phyloP scores from a whole-genome alignment of 2,888 invertebrate genomes.

The Hermodice carunculata region DNA sequence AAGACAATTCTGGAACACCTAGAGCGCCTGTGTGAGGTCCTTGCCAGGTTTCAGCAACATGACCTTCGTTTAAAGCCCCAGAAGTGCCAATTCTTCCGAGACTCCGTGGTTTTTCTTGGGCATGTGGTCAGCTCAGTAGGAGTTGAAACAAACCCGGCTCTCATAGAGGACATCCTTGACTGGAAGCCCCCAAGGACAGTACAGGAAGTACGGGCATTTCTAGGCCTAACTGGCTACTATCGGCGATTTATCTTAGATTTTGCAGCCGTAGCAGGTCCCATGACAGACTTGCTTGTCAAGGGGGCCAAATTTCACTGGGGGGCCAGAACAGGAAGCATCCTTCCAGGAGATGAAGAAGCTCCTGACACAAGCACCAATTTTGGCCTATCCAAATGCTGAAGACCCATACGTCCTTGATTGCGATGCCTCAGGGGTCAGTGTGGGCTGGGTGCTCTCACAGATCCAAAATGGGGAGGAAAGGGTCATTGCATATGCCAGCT shows the following conservation, averaged over 20 bases:
- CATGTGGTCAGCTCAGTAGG: too few species aligned
- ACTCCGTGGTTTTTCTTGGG: too few species aligned
- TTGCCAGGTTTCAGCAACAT: too few species aligned
- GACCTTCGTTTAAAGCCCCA: too few species aligned
- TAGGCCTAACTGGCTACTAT: conserved; percentile 14
- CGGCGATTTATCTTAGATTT: conserved; percentile 1
- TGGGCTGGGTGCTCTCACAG: conserved; percentile 11
- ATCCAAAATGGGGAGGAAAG: neutral
- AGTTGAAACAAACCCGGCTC: too few species aligned
- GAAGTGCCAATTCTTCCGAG: too few species aligned
- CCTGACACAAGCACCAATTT: neutral
- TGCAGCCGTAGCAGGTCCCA: neutral
- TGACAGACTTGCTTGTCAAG: neutral
- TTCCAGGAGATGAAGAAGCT: neutral
- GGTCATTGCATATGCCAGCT: neutral
- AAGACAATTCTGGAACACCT: too few species aligned
- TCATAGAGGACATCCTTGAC: too few species aligned
- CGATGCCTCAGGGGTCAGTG: conserved; percentile 3
- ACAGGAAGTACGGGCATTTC: too few species aligned
- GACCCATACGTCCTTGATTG: neutral
- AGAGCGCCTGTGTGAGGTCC: too few species aligned
- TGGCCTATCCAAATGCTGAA: conserved; percentile 1
- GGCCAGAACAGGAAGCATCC: neutral
- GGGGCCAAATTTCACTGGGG: neutral
- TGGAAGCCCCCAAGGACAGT: too few species aligned